These are phyloP conservation scores for Falco biarmicus DNA, from an alignment of 2,797 vertebrate species.

Conservation along the genomic window DNA sequence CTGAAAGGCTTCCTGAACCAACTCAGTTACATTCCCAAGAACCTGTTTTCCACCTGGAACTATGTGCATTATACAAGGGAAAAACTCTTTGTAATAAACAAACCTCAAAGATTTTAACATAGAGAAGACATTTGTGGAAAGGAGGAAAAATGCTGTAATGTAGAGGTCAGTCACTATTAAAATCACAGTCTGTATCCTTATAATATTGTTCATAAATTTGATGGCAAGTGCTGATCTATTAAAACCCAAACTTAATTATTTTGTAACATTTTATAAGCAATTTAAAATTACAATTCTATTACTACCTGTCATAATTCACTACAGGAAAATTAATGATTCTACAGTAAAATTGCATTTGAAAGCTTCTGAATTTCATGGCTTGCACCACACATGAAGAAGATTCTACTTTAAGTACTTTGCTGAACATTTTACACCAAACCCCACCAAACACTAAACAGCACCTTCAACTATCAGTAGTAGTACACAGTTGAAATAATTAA, in stretches of 20 bases:
- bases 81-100: background rate
- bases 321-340: background rate
- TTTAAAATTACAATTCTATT: background rate
- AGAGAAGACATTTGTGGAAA: background rate
- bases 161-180: background rate
- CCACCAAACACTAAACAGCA: background rate
- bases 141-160: background rate
- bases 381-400: background rate
- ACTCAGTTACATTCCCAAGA: background rate
- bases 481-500: background rate
- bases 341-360: background rate
- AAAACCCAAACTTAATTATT: background rate
- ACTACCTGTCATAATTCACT: background rate
- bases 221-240: background rate
- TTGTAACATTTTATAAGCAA: background rate
- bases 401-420: background rate
- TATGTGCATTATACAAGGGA: rapidly evolving
- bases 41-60: background rate
- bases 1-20: background rate
- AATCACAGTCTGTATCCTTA: background rate
- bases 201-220: background rate
- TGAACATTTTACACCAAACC: background rate
- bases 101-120: background rate
- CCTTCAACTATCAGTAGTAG: background rate
- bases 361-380: background rate